These are phyloP conservation scores for Siniperca knerii DNA, from an alignment of 2,113 vertebrate genomes.

Conservation along the genomic window DNA sequence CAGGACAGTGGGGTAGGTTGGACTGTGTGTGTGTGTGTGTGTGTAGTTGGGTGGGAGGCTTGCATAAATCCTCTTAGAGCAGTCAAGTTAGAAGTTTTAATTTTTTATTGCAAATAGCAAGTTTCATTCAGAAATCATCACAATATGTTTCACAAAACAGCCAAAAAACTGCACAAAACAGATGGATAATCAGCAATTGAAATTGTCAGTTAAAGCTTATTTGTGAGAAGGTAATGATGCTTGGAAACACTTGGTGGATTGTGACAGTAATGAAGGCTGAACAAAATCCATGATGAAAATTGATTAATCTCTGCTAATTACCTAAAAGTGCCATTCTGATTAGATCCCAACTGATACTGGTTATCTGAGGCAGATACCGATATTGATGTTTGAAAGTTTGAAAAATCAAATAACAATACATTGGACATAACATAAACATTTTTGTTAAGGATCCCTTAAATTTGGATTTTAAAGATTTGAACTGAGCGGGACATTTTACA, in stretches of 20 bases:
- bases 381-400: too few species aligned
- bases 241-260: not conserved
- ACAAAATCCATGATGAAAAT: not conserved
- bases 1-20: constrained; percentile 73
- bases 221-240: not conserved
- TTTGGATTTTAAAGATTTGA: too few species aligned
- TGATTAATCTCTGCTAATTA: not conserved
- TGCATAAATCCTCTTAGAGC: constrained; percentile 10
- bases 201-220: not conserved
- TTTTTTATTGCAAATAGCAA: not conserved
- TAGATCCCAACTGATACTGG: not conserved
- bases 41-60: constrained; percentile 14
- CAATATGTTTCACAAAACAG: not conserved
- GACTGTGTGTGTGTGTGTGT: constrained; percentile 19
- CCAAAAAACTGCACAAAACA: not conserved
- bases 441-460: too few species aligned
- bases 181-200: not conserved
- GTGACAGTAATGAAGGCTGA: not conserved
- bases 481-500: too few species aligned
- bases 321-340: not conserved
- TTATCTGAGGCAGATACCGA: too few species aligned
- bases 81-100: not conserved
- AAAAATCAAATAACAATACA: too few species aligned
- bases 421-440: too few species aligned
- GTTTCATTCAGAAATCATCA: not conserved